Conservation (phyloP, 2,113 vertebrate genomes). For the Grammomys dolichurus region DNA sequence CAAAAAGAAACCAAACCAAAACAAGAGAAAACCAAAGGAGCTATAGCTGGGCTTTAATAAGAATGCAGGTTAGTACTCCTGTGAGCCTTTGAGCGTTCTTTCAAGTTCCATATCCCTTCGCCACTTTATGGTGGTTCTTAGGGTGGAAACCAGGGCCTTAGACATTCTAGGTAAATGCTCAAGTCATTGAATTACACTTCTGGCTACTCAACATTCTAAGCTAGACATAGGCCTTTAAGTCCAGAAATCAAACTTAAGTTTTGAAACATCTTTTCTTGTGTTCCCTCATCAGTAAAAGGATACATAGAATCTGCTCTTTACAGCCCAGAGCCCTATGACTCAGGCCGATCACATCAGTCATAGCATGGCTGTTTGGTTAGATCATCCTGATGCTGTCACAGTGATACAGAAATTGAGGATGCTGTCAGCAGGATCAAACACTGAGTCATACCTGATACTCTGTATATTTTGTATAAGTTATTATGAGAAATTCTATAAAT, state of each 20-base stretch:
- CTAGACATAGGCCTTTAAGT: not conserved
- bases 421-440: not conserved
- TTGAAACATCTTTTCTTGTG: constrained; percentile 30
- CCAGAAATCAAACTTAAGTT: not conserved
- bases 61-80: not conserved
- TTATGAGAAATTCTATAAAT: not conserved
- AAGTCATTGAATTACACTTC: not conserved
- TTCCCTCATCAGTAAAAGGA: not conserved
- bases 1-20: not conserved
- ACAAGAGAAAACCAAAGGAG: not conserved
- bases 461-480: not conserved
- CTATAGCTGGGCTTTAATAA: not conserved
- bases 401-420: not conserved
- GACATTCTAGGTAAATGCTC: not conserved
- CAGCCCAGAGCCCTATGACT: not conserved
- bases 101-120: not conserved
- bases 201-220: not conserved
- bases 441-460: not conserved
- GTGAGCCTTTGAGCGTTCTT: not conserved
- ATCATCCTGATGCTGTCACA: not conserved
- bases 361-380: not conserved
- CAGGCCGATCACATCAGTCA: not conserved
- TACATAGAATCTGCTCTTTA: not conserved
- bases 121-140: not conserved
- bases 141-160: not conserved